These are phyloP conservation scores for Cephus nigrinus DNA, from an alignment of 2,888 invertebrate genomes.

Conservation along the genomic window DNA sequence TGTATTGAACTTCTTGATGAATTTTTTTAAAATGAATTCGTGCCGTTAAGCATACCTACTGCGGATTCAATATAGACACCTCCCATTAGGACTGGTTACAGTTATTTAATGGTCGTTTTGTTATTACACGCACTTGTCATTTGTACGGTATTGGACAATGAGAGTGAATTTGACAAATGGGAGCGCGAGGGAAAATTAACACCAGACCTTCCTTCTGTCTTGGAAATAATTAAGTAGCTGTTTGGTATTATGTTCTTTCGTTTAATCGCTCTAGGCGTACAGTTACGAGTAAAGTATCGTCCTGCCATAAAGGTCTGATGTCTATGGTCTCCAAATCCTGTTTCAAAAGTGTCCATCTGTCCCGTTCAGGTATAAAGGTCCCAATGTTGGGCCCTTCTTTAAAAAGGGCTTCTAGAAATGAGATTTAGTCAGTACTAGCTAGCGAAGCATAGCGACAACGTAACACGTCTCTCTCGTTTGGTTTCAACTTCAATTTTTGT, in stretches of 20 bases:
- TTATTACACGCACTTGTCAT: background rate
- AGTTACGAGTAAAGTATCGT: background rate
- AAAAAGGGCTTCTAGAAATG: background rate
- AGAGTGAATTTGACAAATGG: background rate
- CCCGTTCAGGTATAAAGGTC: background rate
- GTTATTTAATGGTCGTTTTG: background rate
- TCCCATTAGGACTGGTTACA: background rate
- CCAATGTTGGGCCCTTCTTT: background rate
- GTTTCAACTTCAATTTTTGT: background rate
- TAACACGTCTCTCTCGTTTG: background rate
- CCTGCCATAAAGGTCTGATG: background rate
- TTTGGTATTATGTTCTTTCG: background rate
- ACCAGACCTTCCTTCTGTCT: background rate
- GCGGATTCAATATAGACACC: background rate
- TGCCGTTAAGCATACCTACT: background rate
- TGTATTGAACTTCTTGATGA: background rate
- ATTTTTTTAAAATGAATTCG: background rate
- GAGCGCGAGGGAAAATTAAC: background rate
- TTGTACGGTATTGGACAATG: background rate
- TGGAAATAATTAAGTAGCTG: background rate
- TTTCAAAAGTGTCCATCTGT: background rate
- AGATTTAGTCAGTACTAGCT: background rate
- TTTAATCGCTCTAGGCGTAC: background rate
- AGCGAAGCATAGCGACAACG: background rate
- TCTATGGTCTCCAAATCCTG: background rate